Evolutionary conservation across 2,888 invertebrate species (phyloP), one percentile per base, ranked within the genome.

Genomic region (Pinctada fucata): DNA sequence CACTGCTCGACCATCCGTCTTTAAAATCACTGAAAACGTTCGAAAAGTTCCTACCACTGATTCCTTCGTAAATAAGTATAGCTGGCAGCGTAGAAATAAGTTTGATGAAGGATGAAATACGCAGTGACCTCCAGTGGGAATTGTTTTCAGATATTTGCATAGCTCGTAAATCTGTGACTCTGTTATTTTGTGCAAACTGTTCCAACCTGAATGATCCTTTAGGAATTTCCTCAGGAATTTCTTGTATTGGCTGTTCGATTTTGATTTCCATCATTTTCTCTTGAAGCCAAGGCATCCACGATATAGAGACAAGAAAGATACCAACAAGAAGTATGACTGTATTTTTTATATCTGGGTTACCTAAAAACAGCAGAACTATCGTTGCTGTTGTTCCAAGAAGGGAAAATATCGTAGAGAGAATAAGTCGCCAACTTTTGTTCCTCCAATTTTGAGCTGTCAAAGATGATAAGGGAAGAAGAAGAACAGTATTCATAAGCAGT

Each of bases 271-370:
- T 58, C 5, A 83, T 63, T 51, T 78, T 71, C 49, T 82, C 77
- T 47, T 83, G 85, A 6, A 87, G 48, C 13, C 70, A 69, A 10
- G 88, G 88, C 3, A 84, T 76, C 88, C 87, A 88, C 45, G 89
- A 84, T 4, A 89, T 16, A 2, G 85, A 85, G 3, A 90, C 74
- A 58, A 81, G 77, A 10, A 87, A 0, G 2, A 88, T 52, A 0
- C 86, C 85, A 4, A 84, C 81, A 31, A 4, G 80, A 80, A 2
- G 81, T 63, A 72, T 84, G 84, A 84, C 85, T 86, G 8, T 64
- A 13, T 0, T 50, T 2, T 50, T 16, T 0, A 3, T 5, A 16
- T 6, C 6, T 1, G 52, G 10, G 0, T 31, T 52, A 48, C 2
- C 16, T 5, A 48, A 77, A 13, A 72, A n/a, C 5, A 31, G 74